Conservation (phyloP, 53 echinoderm and acorn worm genomes). For the Holothuria scabra region DNA sequence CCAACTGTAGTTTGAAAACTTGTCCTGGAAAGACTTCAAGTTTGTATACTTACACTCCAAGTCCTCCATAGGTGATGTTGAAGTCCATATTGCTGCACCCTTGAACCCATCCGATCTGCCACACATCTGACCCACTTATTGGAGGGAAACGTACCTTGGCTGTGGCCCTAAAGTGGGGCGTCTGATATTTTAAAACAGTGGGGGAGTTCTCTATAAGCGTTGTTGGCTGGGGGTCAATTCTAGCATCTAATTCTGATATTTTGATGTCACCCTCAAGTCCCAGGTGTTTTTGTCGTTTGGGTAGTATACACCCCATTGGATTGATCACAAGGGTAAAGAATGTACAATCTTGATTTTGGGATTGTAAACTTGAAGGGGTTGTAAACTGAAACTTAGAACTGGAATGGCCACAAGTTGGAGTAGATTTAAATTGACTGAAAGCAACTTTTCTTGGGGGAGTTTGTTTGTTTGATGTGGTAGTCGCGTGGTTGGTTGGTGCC, state of each 20-base stretch:
- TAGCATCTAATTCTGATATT: conserved; percentile 93
- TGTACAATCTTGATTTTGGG: conserved; percentile 15
- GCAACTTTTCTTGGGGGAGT: conserved; percentile 31
- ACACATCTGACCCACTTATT: conserved; percentile 81
- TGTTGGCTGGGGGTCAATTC: conserved; percentile 93
- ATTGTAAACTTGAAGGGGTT: not conserved
- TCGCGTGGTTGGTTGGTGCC: not conserved
- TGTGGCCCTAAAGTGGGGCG: conserved; percentile 94
- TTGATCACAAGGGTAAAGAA: conserved; percentile 51
- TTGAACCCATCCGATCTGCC: conserved; percentile 98
- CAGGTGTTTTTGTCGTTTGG: conserved; percentile 93
- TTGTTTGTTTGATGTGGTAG: not conserved
- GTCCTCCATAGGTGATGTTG: conserved; percentile 90
- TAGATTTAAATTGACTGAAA: conserved; percentile 15
- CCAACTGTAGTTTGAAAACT: too few relatives aligned
- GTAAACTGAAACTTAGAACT: not conserved
- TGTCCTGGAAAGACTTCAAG: too few relatives aligned
- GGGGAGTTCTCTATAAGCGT: conserved; percentile 91
- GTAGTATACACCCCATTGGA: conserved; percentile 98
- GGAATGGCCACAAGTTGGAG: conserved; percentile 34
- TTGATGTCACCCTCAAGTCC: conserved; percentile 95
- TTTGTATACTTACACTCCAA: conserved; percentile 87
- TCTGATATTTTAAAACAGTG: conserved; percentile 96
- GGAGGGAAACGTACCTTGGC: conserved; percentile 96
- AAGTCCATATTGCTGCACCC: conserved; percentile 98